Evolutionary conservation across 2,888 invertebrate genomes (phyloP).

Genomic region (Brassicogethes aeneus): DNA sequence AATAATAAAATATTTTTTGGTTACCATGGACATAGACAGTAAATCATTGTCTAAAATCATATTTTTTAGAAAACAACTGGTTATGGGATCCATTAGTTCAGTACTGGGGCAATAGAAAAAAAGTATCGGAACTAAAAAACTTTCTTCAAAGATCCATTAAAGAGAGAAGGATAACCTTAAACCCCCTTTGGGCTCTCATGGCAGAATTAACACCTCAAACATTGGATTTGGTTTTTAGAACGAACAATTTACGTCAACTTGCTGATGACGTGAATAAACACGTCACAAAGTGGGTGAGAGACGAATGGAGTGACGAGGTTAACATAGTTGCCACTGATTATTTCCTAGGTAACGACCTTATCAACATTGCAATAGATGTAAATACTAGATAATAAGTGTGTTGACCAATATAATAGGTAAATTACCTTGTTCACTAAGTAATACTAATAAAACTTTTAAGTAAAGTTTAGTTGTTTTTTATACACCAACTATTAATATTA

Average conservation of each 20-base stretch:
- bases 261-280: constrained; percentile 61
- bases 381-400: constrained; percentile 20
- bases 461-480: too few species aligned
- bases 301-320: constrained; percentile 56
- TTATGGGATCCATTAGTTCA: constrained; percentile 53
- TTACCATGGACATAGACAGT: too few species aligned
- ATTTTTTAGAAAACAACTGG: constrained; percentile 33
- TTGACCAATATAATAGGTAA: too few species aligned
- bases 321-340: constrained; percentile 69
- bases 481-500: too few species aligned
- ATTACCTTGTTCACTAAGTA: too few species aligned
- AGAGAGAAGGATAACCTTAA: constrained; percentile 39
- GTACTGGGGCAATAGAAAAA: constrained; percentile 58
- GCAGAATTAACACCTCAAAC: constrained; percentile 63
- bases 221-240: constrained; percentile 50
- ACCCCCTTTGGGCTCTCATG: constrained; percentile 58
- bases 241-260: constrained; percentile 53
- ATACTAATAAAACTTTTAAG: too few species aligned
- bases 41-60: constrained; percentile 4
- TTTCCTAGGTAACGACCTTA: constrained; percentile 61
- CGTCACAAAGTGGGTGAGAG: constrained; percentile 57
- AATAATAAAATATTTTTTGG: too few species aligned
- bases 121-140: constrained; percentile 43
- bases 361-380: constrained; percentile 53
- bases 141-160: constrained; percentile 40